Percentiles rank a stretch among this genome's conserved stretches.
Conservation (phyloP, 1,140 invertebrate species). For the Platyura marginata region DNA sequence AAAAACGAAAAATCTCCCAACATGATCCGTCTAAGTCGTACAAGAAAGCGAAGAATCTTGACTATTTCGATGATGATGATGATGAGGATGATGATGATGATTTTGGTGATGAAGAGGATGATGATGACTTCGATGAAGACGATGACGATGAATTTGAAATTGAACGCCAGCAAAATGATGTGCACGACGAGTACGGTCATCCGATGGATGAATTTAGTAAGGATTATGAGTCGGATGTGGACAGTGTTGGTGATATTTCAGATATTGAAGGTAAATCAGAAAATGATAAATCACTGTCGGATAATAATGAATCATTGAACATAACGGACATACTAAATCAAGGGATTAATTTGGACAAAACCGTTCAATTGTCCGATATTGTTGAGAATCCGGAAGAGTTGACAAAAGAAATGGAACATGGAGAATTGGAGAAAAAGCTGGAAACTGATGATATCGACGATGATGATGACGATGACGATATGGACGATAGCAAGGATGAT, state of each 20-base stretch:
- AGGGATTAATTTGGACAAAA: neutral
- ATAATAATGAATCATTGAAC: neutral
- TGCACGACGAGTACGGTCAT: too few relatives aligned
- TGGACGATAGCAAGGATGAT: neutral
- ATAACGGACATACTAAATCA: neutral
- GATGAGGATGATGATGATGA: neutral
- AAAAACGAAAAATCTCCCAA: neutral
- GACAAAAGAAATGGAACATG: neutral
- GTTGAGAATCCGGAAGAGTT: neutral
- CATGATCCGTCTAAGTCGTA: neutral
- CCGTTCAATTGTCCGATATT: neutral
- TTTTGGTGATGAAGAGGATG: too few relatives aligned
- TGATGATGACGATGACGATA: neutral
- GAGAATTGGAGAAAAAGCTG: neutral
- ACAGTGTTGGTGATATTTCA: neutral
- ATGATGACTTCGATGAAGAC: neutral
- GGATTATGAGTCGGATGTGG: neutral
- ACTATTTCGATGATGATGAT: neutral
- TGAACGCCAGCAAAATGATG: too few relatives aligned
- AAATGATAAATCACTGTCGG: neutral
- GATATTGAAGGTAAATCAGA: neutral
- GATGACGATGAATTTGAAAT: neutral
- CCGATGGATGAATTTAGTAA: too few relatives aligned
- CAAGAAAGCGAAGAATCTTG: neutral
- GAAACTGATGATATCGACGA: neutral